These are phyloP conservation scores for Diachasma alloeum DNA, from an alignment of 1,140 invertebrate genomes.

Conservation along the genomic window DNA sequence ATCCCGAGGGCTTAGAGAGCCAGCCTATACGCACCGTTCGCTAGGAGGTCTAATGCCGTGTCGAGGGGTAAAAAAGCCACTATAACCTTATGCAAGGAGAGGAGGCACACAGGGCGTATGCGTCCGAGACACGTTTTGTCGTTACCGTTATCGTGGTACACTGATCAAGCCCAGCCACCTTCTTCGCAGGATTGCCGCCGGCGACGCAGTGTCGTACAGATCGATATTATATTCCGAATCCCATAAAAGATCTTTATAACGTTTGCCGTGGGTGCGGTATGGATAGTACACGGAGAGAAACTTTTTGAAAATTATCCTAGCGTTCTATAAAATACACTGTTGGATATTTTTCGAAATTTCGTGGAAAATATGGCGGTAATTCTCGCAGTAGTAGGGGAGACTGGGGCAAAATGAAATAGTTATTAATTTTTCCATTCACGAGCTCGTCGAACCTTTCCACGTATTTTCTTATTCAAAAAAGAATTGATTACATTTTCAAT, in stretches of 20 bases:
- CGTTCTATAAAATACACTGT: no score
- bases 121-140: conserved; percentile 25
- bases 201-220: neutral
- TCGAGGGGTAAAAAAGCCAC: neutral
- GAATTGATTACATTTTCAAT: no score
- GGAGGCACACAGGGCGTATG: conserved; percentile 24
- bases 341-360: no score
- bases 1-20: neutral
- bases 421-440: no score
- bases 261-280: neutral
- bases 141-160: conserved; percentile 24
- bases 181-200: neutral
- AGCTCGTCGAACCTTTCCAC: no score
- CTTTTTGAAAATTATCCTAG: no score
- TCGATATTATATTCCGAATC: conserved; percentile 9
- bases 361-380: no score
- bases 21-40: neutral
- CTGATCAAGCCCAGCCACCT: conserved; percentile 23
- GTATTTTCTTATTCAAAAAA: no score
- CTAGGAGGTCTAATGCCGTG: neutral
- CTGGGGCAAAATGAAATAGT: no score
- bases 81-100: conserved; percentile 1
- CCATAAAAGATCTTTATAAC: neutral
- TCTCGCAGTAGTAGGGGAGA: no score
- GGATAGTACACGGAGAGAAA: no score